These are phyloP conservation scores for Pipistrellus kuhlii DNA, from an alignment of 2,797 vertebrate genomes.

Conservation along the genomic window DNA sequence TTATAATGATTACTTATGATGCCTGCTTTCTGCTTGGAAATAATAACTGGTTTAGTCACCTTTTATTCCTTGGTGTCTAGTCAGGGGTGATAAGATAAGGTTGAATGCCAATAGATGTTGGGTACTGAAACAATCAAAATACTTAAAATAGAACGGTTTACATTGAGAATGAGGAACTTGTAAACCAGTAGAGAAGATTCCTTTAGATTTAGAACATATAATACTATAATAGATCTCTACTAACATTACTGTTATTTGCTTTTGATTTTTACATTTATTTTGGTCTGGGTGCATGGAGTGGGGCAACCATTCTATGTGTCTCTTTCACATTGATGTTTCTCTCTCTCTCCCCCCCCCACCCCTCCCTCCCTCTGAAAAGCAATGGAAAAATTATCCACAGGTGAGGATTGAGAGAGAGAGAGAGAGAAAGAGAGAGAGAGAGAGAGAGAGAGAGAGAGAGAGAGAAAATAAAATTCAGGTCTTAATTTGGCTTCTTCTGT, in stretches of 20 bases:
- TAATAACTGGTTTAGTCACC: background rate
- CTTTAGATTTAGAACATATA: background rate
- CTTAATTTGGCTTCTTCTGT: background rate
- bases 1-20: background rate
- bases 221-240: background rate
- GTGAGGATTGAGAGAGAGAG: too few relatives aligned
- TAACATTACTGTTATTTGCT: background rate
- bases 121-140: slow-evolving; percentile 18
- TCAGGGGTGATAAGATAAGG: slow-evolving; percentile 3
- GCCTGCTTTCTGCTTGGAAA: slow-evolving; percentile 25
- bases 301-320: too few relatives aligned
- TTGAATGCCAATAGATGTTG: background rate
- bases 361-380: too few relatives aligned
- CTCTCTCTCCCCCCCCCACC: too few relatives aligned
- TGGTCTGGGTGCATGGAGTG: too few relatives aligned
- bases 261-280: slow-evolving; percentile 17
- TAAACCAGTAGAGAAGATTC: background rate
- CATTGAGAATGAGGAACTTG: background rate
- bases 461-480: background rate
- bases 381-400: too few relatives aligned
- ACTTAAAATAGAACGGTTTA: slow-evolving; percentile 4
- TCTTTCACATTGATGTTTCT: too few relatives aligned
- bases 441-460: too few relatives aligned
- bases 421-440: too few relatives aligned
- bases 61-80: slow-evolving; percentile 14